Base-by-base conservation (phyloP, 2,797 vertebrate species). In the Sarcophilus harrisii region DNA sequence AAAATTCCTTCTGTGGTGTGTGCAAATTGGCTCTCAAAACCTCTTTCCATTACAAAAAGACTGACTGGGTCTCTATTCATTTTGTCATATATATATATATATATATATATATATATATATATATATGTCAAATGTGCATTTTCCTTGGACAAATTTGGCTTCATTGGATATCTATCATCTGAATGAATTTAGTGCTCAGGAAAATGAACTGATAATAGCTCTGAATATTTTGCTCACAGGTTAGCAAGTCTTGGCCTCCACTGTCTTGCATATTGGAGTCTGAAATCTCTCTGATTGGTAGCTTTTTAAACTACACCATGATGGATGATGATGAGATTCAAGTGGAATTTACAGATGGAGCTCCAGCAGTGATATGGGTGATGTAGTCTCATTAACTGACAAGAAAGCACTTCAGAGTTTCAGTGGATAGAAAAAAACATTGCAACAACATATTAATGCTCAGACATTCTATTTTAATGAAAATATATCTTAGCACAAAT, bases 281-380 rank as follows among this genome's bases (percentile, higher is more conserved):
- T 1, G 21, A 94, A 16, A 57, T 18, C 2, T 81, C 49, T 94
- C 24, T 21, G 52, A 28, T 12, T 45, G 93, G 57, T 57, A 54
- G 73, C 57, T 24, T 92, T 95, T 90, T 92, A 66, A 96, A 92
- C n/a, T 59, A 18, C 0, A 1, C 0, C 29, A 3, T 73, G 28
- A 58, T 62, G 5, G 18, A 73, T 38, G 62, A 32, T 0, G 2
- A 73, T 58, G 49, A 29, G n/a, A 62, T 90, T 59, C 91, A 87
- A 24, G 45, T 58, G 91, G 73, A 90, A 57, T 93, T 92, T 94
- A 27, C 89, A 94, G 90, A 90, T 58, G 90, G 87, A 9, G 58
- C 49, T 24, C 9, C 0, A 90, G 90, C 11, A 38, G 30, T 55
- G 89, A 58, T 54, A 1, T n/a, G 30, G 45, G 30, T 6, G 13